Evolutionary conservation across 2,113 vertebrate genomes (phyloP), one percentile per base, ranked within the genome.

Genomic region (Heterochromis multidens): DNA sequence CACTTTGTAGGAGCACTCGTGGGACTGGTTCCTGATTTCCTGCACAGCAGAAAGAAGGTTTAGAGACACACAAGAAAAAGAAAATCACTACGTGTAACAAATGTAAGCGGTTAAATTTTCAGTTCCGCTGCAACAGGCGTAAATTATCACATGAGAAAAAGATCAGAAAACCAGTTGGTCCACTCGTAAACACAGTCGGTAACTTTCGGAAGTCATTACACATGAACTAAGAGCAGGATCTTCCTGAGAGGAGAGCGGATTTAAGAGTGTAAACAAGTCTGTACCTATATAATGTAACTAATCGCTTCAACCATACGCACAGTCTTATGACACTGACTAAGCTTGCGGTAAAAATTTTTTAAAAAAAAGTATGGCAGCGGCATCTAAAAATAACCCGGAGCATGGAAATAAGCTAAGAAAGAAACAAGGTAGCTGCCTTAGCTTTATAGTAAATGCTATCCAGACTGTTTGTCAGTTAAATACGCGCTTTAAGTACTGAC

Each of bases 11-110:
- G 98, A 93, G 90, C 97, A 98, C 87, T 99, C 98, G 49, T 97
- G 97, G 84, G 98, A 99, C 91, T 97, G 96, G 94, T 96, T 97
- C 84, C 97, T 97, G 91, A 99, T 99, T 96, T 99, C 99, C 98
- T 99, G 93, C 27, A 91, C 16, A 74, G 56, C 0, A 61, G 13
- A 62, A 65, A 40, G 17, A 46, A 6, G 8, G 4, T 60, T 79
- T 23, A 74, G 14, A 40, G 46, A 52, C 16, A 17, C 67, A 80
- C 9, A 31, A 23, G 6, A 76, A 74, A 74, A 17, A 35, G 2
- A 76, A 21, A 17, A n/a, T 31, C 19, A 70, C 65, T 46, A 31
- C 43, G 10, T 74, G 67, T 74, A 74, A 17, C 16, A 74, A 52
- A 11, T 7, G 4, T 25, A 14, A 17, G 70, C 27, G 19, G 46